Conservation (phyloP, 2,797 vertebrate species). For the Esox masquinongy region DNA sequence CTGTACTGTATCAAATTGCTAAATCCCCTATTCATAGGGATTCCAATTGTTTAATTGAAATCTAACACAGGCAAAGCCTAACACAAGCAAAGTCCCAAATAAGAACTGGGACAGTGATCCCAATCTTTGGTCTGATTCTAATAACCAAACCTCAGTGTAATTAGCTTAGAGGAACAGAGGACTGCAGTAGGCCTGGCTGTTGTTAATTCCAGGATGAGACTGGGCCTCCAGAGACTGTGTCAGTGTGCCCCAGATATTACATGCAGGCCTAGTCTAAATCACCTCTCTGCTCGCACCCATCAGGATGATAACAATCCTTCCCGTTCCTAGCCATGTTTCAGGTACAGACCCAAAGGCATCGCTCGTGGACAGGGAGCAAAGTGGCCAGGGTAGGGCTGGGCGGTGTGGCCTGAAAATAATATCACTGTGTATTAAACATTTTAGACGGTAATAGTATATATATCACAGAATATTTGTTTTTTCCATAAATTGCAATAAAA, state of each 20-base stretch:
- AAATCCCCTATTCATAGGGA: not conserved
- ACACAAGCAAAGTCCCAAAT: constrained; percentile 3
- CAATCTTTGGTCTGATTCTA: constrained; percentile 17
- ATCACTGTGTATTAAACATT: too few species aligned
- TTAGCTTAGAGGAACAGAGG: constrained; percentile 40
- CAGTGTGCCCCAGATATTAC: not conserved
- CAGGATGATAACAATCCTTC: not conserved
- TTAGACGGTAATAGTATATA: too few species aligned
- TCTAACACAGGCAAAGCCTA: not conserved
- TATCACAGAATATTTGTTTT: too few species aligned
- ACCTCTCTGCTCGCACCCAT: not conserved
- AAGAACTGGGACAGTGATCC: constrained; percentile 39
- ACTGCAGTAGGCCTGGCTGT: constrained; percentile 11
- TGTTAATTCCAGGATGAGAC: not conserved
- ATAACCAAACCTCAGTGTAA: constrained; percentile 21
- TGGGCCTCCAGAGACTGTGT: not conserved
- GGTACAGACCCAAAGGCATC: too few species aligned
- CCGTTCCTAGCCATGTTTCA: not conserved
- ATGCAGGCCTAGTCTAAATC: not conserved
- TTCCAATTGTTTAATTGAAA: not conserved
- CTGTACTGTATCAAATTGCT: not conserved
- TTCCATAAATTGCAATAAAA: too few species aligned
- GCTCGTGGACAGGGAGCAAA: too few species aligned
- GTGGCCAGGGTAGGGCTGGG: too few species aligned
- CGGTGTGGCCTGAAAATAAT: too few species aligned